Evolutionary conservation across 2,113 vertebrate genomes (phyloP), one percentile per base, ranked within the genome.

Genomic region (Seriola dumerili): DNA sequence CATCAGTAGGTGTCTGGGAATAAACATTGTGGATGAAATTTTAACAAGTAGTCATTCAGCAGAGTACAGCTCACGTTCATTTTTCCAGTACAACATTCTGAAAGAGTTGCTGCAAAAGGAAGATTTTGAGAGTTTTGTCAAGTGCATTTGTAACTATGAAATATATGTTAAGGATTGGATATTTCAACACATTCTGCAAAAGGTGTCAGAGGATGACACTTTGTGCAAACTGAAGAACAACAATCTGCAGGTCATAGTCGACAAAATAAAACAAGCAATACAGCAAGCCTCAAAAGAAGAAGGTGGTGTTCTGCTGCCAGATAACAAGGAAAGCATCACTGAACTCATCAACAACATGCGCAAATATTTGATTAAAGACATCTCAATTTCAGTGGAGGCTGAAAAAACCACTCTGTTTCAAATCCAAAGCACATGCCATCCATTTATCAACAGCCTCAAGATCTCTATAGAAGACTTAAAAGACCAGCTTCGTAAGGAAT

Each of bases 11-110:
- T 70, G 48, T 32, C 52, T 94, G 44, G 91, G 92, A 59, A 36
- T 67, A 4, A 4, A 92, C 3, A 93, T 94, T 58, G 89, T 90
- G 19, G 89, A 93, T 50, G 17, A 64, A 21, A 79, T 94, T 57
- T 1, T 89, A 79, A 72, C 2, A 21, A 72, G 73, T 23, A 38
- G 3, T 14, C 14, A 78, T 67, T 75, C 82, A 13, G n/a, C 46
- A 23, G 40, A 85, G 17, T 93, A 76, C 29, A 75, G 83, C 2
- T 29, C 91, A 1, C 85, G 84, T 1, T 58, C 54, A 4, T 59
- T 34, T 29, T 93, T 94, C 72, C 93, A 93, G 69, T 89, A 73
- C 75, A 77, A 70, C 32, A 34, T 94, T 66, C 80, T 87, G 14
- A 55, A 72, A 66, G 80, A 93, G 16, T 52, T 95, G 36, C 70